Evolutionary conservation across 2,113 vertebrate species (phyloP), one percentile per base, ranked within the genome.

Genomic region (Odontophorus gujanensis): DNA sequence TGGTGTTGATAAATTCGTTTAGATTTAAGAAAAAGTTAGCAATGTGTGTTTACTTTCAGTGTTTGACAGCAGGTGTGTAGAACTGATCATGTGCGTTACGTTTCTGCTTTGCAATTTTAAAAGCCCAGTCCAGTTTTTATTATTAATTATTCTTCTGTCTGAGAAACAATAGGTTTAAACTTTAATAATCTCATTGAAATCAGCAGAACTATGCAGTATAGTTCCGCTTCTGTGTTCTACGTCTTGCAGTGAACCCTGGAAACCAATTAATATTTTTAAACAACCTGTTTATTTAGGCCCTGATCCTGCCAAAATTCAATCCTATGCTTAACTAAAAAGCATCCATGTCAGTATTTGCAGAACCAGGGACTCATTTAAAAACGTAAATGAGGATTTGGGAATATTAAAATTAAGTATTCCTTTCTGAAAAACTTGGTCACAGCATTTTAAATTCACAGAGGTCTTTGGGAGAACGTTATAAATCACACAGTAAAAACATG

Each of bases 401-500:
- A 67, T 91, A 71, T 43, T 55, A n/a, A 32, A 74, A 71, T 77
- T 73, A 63, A 84, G 15, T 65, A 71, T 55, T 69, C 55, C 28
- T 80, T 74, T 69, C 59, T 80, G 55, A 43, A 80, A 81, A 91
- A 30, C 59, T 34, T 0, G 8, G 75, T 71, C 78, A 85, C 81
- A 79, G 61, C 9, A 1, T 89, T 79, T 90, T 48, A 85, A 66
- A 76, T 83, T 50, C 84, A 74, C 45, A 87, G 63, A 85, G 36
- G 26, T 15, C n/a, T 92, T 58, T 58, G 76, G 34, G 68, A 81
- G 66, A 68, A 48, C 43, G 87, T 84, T 96, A 25, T 95, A 90
- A 93, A 84, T 95, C 68, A 95, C 34, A 36, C 81, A 95, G 89
- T 92, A 74, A 19, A 90, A 92, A 90, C 67, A 53, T 57, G 89